Base-by-base conservation (phyloP, 2,113 vertebrate genomes). In the Trogon surrucura region DNA sequence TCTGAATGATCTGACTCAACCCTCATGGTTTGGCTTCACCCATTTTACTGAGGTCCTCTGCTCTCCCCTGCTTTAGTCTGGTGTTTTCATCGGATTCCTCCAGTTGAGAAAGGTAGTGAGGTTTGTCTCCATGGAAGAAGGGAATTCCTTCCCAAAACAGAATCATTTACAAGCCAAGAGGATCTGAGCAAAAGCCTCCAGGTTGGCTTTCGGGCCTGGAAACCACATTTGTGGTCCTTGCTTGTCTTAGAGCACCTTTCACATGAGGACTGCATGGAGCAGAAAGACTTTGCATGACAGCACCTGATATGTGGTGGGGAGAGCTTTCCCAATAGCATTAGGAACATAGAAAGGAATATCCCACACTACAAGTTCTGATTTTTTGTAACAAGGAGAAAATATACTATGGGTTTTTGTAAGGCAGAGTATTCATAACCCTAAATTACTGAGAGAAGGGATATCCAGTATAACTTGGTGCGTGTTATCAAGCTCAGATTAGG, bases 241-340 rank as follows among this genome's bases (percentile, higher is more conserved):
- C 13, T 41, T 54, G 44, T 21, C 22, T 51, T 53, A 29, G 21
- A 50, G 41, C 25, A 54, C 9, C 21, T 27, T 67, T 69, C 41
- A 61, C 3, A 3, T 1, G 13, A 57, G 6, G 41, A 18, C 20
- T 30, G 27, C 0, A 1, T 22, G 20, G 23, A 44, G 32, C 58
- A 60, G n/a, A 41, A 7, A 27, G 8, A 15, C 21, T 66, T 66
- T 19, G 26, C 22, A 16, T 48, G 64, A 17, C 1, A 18, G 44
- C 22, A 70, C 15, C 11, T 6, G 5, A 1, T 22, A 3, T 44
- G 15, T 79, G 10, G 4, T 50, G 18, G 27, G 9, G 15, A 45
- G 23, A 34, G 25, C 1, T 36, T 71, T 34, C 22, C 32, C 9
- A 30, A 16, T 13, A 22, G 11, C 1, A 1, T 26, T 38, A 41